These are phyloP conservation scores for mouse (Mus musculus) DNA, from an alignment of 2,113 vertebrate species.

Conservation along the genomic window GRCm39 chr9:33330501-33331000, in stretches of 20 bases:
- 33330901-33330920: slow-evolving; percentile 34
- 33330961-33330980: not conserved
- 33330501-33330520: slow-evolving; percentile 16
- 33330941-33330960: not conserved
- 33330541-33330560: slow-evolving; percentile 30
- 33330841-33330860: slow-evolving; percentile 66
- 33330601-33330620: slow-evolving; percentile 48
- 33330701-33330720: slow-evolving; percentile 75
- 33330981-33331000: not conserved
- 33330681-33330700: slow-evolving; percentile 37
- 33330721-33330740: slow-evolving; percentile 46
- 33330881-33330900: slow-evolving; percentile 52
- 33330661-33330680: slow-evolving; percentile 60
- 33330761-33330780: slow-evolving; percentile 58
- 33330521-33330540: not conserved
- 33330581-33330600: accelerated
- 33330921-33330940: slow-evolving; percentile 16
- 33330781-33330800: slow-evolving; percentile 60
- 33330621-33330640: slow-evolving; percentile 64
- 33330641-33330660: slow-evolving; percentile 73
- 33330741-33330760: slow-evolving; percentile 73
- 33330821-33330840: slow-evolving; percentile 2
- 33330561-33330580: slow-evolving; percentile 58
- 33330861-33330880: slow-evolving; percentile 64
- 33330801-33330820: slow-evolving; percentile 41